Evolutionary conservation across 1,140 invertebrate species (phyloP).

Genomic region (Atopsyche davidsoni): DNA sequence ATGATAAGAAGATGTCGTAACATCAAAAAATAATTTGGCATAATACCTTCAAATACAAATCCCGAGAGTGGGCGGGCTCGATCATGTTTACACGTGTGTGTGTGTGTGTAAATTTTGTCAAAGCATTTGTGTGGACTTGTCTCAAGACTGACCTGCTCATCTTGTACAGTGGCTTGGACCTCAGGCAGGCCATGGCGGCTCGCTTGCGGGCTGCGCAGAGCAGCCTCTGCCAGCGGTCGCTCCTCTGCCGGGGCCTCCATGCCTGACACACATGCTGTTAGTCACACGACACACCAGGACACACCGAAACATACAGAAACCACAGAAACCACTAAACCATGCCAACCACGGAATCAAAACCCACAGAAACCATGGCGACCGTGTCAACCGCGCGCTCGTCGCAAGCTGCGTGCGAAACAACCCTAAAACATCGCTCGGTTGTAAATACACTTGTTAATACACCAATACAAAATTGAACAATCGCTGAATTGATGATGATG

Average conservation of each 20-base stretch:
- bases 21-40: too few species aligned
- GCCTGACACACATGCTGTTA: constrained; percentile 52
- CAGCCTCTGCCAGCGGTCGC: constrained; percentile 80
- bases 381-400: too few species aligned
- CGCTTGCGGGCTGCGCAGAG: constrained; percentile 90
- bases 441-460: too few species aligned
- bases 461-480: too few species aligned
- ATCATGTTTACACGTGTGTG: neutral
- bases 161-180: constrained; percentile 87
- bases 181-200: constrained; percentile 91
- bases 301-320: constrained; percentile 20
- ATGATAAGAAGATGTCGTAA: too few species aligned
- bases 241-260: constrained; percentile 60
- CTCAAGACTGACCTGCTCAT: constrained; percentile 67
- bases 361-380: constrained; percentile 8
- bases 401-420: too few species aligned
- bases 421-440: too few species aligned
- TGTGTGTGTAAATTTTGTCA: neutral
- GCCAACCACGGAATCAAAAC: constrained; percentile 31
- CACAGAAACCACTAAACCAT: constrained; percentile 12
- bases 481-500: too few species aligned
- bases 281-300: constrained; percentile 21
- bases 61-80: too few species aligned
- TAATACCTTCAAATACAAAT: too few species aligned
- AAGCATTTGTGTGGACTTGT: too few species aligned